phyloP scores from a whole-genome alignment of 1,140 invertebrate species.

The Drosophila insularis region DNA sequence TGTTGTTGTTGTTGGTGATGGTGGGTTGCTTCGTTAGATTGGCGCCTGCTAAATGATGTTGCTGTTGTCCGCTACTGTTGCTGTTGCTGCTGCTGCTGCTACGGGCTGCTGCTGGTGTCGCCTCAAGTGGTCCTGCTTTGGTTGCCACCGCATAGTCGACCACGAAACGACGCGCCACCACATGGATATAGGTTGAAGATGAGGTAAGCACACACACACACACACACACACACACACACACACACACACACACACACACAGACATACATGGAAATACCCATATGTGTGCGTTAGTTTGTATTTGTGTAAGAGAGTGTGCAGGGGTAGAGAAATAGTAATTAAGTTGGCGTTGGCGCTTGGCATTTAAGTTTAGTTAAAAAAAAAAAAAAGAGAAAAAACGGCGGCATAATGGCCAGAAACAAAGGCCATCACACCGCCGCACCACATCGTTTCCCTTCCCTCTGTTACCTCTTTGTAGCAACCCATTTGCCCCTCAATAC shows the following conservation, averaged over 20 bases:
- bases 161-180: constrained; percentile 41
- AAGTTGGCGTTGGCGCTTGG: constrained; percentile 67
- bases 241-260: background rate
- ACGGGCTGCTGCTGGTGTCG: constrained; percentile 59
- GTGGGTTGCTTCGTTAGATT: constrained; percentile 74
- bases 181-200: constrained; percentile 18
- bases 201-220: constrained; percentile 18
- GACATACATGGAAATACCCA: background rate
- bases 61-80: constrained; percentile 34
- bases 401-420: constrained; percentile 24
- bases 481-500: background rate
- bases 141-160: constrained; percentile 62
- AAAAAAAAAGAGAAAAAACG: constrained; percentile 3
- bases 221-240: background rate
- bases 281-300: constrained; percentile 25
- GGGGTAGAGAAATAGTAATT: constrained; percentile 73
- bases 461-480: background rate
- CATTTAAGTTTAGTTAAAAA: constrained; percentile 45
- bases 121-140: constrained; percentile 80
- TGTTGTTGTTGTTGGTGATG: constrained; percentile 38
- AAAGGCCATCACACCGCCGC: constrained; percentile 19
- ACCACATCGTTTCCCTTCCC: background rate
- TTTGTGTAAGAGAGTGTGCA: constrained; percentile 21
- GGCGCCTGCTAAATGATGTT: constrained; percentile 62
- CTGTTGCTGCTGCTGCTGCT: constrained; percentile 39